Conservation (phyloP, 1,140 invertebrate genomes). For the Drosophila persimilis region DNA sequence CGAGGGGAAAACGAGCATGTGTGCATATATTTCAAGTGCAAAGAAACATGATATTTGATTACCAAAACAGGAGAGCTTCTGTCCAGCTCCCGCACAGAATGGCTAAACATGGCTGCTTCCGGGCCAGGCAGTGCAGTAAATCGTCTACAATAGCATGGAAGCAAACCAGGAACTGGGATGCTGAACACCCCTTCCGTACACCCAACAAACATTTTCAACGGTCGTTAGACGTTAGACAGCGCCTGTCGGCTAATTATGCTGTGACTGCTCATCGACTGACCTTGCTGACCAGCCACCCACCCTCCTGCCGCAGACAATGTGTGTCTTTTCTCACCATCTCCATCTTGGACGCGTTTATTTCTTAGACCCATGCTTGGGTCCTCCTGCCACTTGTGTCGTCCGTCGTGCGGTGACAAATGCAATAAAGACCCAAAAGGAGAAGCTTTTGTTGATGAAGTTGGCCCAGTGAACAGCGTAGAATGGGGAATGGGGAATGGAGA, state of each 20-base stretch:
- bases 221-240: constrained; percentile 1
- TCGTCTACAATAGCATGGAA: no score
- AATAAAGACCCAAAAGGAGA: constrained; percentile 64
- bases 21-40: constrained; percentile 53
- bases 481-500: background rate
- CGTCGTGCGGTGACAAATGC: constrained; percentile 63
- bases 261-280: constrained; percentile 10
- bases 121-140: background rate
- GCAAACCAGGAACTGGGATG: no score
- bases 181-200: no score
- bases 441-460: constrained; percentile 36
- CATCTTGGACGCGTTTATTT: constrained; percentile 8
- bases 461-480: background rate
- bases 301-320: constrained; percentile 21
- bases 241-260: constrained; percentile 31
- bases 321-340: constrained; percentile 51
- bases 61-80: constrained; percentile 29
- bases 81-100: background rate
- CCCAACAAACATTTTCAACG: background rate
- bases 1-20: background rate
- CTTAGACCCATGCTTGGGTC: background rate
- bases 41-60: constrained; percentile 62
- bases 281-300: background rate
- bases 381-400: no score
- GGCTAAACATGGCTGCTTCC: constrained; percentile 40